Percentiles rank a stretch among this genome's conserved stretches.
phyloP scores from a whole-genome alignment of 2,888 invertebrate species.

The Harpagoxenus sublaevis region DNA sequence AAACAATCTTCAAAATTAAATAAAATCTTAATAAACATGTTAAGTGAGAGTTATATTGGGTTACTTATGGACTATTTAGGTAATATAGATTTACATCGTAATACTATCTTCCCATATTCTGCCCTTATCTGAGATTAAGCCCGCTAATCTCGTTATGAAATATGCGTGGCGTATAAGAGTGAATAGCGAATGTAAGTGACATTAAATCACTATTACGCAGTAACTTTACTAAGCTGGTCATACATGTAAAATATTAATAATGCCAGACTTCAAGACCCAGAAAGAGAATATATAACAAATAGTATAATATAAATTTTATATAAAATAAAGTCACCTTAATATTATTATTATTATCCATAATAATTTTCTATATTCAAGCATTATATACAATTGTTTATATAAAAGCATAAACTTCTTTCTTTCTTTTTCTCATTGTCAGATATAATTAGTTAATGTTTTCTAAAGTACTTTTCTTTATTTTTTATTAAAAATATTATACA shows the following conservation, averaged over 20 bases:
- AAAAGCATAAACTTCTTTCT: not conserved
- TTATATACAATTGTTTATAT: not conserved
- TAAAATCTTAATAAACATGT: conserved; percentile 10
- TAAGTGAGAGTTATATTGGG: not conserved
- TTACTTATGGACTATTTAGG: conserved; percentile 36
- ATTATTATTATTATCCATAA: conserved; percentile 12
- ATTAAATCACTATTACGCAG: conserved; percentile 39
- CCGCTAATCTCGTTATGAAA: conserved; percentile 47
- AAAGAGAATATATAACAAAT: conserved; percentile 6
- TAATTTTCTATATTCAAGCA: not conserved
- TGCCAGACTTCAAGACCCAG: not conserved
- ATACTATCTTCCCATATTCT: conserved; percentile 38
- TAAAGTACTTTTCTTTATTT: not conserved
- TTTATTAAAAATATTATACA: not conserved
- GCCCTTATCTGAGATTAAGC: conserved; percentile 46
- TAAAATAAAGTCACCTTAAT: not conserved
- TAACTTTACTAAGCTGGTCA: conserved; percentile 11
- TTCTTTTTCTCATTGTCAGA: not conserved
- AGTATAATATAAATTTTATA: conserved; percentile 2
- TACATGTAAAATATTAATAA: conserved; percentile 39
- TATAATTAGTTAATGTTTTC: not conserved
- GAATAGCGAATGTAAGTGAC: conserved; percentile 51
- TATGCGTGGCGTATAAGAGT: conserved; percentile 33
- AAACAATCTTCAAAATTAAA: not conserved
- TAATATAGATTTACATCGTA: conserved; percentile 37